Evolutionary conservation across 2,888 invertebrate genomes (phyloP), one percentile per base, ranked within the genome.

Genomic region (Pandemis corylana): DNA sequence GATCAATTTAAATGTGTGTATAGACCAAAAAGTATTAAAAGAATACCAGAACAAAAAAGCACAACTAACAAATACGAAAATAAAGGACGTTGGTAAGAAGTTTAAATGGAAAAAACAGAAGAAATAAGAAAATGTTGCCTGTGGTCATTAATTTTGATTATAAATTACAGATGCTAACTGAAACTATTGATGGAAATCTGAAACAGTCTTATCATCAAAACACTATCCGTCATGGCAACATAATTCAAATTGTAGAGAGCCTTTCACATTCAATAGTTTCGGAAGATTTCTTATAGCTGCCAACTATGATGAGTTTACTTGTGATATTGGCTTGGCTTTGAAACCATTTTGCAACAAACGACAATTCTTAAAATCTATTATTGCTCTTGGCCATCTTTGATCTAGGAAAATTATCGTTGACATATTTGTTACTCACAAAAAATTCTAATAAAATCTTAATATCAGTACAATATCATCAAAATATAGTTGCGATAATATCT

Each of bases 151-250:
- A 56, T 56, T 56, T 56, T 56, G 15, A 56, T 20, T 7, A 56
- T n/a, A 53, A 51, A 51, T 51, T 51, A 51, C 28, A 36, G 28
- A 36, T 36, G 28, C 28, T 36, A 4, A 36, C 2, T 28, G 2
- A 36, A 36, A 36, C 28, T 36, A 36, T 36, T 36, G 28, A 36
- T 36, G 28, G 28, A 36, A 36, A 36, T 36, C 28, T 36, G 28
- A 36, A 36, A 2, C 28, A 36, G 28, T 36, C 28, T 36, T 36
- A 36, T 49, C 49, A 13, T 10, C 49, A 49, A 53, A 62, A 41
- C 15, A 62, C 12, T 36, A 62, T 51, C 46, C 46, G 36, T 53
- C 67, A 67, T 67, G 67, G 67, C 67, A 67, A 67, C 67, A 67
- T 36, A 44, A 10, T 67, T 41, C 20, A 28, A 66, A 7, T 49